Evolutionary conservation across 1,140 invertebrate species (phyloP), one percentile per base, ranked within the genome.

Genomic region (Gerris buenoi): DNA sequence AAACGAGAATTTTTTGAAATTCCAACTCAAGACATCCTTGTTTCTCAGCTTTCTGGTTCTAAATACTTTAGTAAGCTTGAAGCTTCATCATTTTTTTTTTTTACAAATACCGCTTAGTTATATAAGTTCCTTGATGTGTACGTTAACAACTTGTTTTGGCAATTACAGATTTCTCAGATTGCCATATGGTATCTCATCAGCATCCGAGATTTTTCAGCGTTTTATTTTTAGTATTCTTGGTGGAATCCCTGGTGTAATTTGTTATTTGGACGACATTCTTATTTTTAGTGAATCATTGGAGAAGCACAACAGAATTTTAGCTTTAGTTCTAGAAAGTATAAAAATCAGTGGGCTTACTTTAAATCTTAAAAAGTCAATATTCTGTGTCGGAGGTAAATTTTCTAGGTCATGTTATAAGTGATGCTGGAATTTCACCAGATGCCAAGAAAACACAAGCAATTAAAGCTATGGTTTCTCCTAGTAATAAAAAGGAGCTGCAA

Each of bases 201-300:
- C 33, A 5, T 18, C 33, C 18, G 33, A 46, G 18, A 46, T 46
- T 46, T 46, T 46, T 46, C 33, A 46, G 33, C n/a, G n/a, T 10
- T 46, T 46, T 46, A 46, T 46, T 46, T 46, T 10, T 18, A 18
- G 18, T 66, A 69, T 73, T 71, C 2, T 46, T 74, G 18, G 3
- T 56, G 23, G 22, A n/a, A 26, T n/a, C n/a, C 33, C 71, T 73
- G 23, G 70, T 75, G 5, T 65, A 65, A 23, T 67, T 71, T 1
- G 23, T 46, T 74, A 76, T 64, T 69, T 76, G 67, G 75, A 78
- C 70, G 77, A 79, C 69, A 73, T 76, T n/a, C 69, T 72, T 27
- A 70, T 76, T 58, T 23, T 68, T 67, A 71, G 64, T 18, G 23
- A 67, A 3, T 67, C 33, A 65, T 27, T 71, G 33, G 56, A 68